Percentiles rank a stretch among this genome's conserved stretches.
These are phyloP conservation scores for Botia kubotai DNA, from an alignment of 2,797 vertebrate genomes.

Conservation along the genomic window DNA sequence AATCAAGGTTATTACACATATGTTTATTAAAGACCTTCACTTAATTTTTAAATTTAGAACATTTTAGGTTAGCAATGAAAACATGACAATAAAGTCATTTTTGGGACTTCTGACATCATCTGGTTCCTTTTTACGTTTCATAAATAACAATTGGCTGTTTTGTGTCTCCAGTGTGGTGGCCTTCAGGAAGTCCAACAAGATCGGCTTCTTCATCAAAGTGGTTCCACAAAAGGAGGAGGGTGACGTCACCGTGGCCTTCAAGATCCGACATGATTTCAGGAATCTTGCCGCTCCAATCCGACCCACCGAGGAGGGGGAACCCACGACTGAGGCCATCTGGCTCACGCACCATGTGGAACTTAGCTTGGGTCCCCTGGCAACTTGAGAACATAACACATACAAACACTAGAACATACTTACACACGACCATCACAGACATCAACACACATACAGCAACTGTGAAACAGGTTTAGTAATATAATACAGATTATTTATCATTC, in stretches of 20 bases:
- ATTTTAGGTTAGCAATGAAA: too few relatives aligned
- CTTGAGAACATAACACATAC: conserved; percentile 71
- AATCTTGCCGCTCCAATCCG: conserved; percentile 91
- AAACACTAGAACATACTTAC: conserved; percentile 31
- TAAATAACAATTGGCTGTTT: neutral
- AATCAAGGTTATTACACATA: too few relatives aligned
- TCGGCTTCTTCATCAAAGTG: conserved; percentile 98
- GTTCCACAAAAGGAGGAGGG: conserved; percentile 89
- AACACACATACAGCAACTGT: neutral
- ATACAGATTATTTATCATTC: conserved; percentile 5
- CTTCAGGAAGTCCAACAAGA: conserved; percentile 98
- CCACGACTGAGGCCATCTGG: conserved; percentile 87
- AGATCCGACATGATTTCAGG: conserved; percentile 96
- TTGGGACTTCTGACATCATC: too few relatives aligned
- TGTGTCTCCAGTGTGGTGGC: conserved; percentile 84
- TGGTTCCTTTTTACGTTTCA: too few relatives aligned
- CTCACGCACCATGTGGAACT: conserved; percentile 96
- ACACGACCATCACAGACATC: conserved; percentile 12
- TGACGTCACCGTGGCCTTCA: conserved; percentile 91
- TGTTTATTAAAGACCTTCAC: too few relatives aligned
- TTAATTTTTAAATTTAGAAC: too few relatives aligned
- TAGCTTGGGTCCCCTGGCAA: conserved; percentile 89
- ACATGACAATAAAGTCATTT: too few relatives aligned
- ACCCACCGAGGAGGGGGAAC: conserved; percentile 85
- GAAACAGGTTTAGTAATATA: neutral